Percentiles rank a stretch among this genome's conserved stretches.
Evolutionary conservation across 2,888 invertebrate genomes (phyloP).

Genomic region (Latheticus oryzae): DNA sequence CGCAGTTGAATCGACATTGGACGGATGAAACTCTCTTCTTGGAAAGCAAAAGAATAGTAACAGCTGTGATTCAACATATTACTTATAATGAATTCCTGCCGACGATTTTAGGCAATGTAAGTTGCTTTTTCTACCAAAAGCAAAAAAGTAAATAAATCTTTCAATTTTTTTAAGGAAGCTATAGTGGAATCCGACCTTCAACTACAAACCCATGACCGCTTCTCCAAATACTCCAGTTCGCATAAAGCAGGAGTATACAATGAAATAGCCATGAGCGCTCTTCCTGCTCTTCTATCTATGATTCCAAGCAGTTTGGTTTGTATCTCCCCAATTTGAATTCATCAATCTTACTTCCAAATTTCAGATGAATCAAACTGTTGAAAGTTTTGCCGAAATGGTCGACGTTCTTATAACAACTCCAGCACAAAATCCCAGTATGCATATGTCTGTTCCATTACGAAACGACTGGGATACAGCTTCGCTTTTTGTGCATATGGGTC

Average conservation of each 20-base stretch:
- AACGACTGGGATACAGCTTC: constrained; percentile 66
- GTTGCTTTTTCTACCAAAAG: constrained; percentile 66
- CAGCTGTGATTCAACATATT: constrained; percentile 85
- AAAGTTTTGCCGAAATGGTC: constrained; percentile 67
- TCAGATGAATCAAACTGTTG: constrained; percentile 71
- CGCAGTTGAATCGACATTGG: constrained; percentile 82
- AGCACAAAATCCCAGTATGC: constrained; percentile 73
- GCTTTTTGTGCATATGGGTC: constrained; percentile 72
- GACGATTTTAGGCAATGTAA: constrained; percentile 79
- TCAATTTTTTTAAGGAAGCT: constrained; percentile 67
- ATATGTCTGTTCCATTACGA: constrained; percentile 64
- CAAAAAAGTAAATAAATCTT: constrained; percentile 73
- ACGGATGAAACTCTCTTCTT: constrained; percentile 80
- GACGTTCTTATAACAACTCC: constrained; percentile 74
- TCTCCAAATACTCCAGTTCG: constrained; percentile 83
- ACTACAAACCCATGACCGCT: constrained; percentile 77
- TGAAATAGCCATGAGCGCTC: constrained; percentile 80
- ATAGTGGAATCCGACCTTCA: constrained; percentile 73
- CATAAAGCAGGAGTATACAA: constrained; percentile 82
- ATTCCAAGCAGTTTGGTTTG: constrained; percentile 76
- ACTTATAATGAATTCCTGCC: constrained; percentile 87
- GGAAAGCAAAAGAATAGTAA: constrained; percentile 79
- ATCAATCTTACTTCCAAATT: constrained; percentile 1
- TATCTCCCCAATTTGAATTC: constrained; percentile 39
- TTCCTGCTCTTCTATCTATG: constrained; percentile 82